Base-by-base conservation (phyloP, 92 coral and sea anemone genomes). In the Zoanthus sociatus region DNA sequence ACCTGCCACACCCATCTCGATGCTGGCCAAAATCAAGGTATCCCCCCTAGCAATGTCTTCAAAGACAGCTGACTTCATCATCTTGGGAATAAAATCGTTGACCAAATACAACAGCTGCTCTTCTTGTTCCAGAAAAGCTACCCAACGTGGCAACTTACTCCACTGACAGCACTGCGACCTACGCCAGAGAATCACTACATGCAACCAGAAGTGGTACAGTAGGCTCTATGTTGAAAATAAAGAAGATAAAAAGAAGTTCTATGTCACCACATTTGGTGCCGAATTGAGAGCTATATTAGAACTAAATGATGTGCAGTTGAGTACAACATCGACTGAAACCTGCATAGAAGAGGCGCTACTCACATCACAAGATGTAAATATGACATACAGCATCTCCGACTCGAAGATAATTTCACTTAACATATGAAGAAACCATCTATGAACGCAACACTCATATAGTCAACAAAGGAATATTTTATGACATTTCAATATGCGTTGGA, bases 71-170 rank as follows among this genome's bases (percentile, higher is more conserved):
- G 72, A 78, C 84, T 78, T 78, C 84, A 78, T 77, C 87, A 69
- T 83, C 87, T 83, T 83, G 87, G 87, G 87, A 60, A 83, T 83
- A 83, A 83, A 83, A 78, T 83, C 78, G 69, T 83, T 83, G 87
- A 83, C 69, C 78, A 83, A 69, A 83, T 83, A 83, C 87, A 83
- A 83, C 87, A 83, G 78, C 78, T 83, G 78, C 78, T 83, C 87
- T 69, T 69, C 87, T 83, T 83, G 87, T 83, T 83, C 78, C 87
- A 83, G 70, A 83, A 83, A 83, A 83, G 87, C 87, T 21, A 83
- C 78, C 78, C 87, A 83, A 48, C 78, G 87, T 83, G 78, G 78
- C 87, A 83, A 83, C 87, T 70, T 83, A 56, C 78, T 83, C 78
- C 20, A 83, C 87, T 83, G 87, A 78, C 78, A 83, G 87, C 78